Conservation (phyloP, 2,797 vertebrate genomes). For the Ptychadena robeensis region DNA sequence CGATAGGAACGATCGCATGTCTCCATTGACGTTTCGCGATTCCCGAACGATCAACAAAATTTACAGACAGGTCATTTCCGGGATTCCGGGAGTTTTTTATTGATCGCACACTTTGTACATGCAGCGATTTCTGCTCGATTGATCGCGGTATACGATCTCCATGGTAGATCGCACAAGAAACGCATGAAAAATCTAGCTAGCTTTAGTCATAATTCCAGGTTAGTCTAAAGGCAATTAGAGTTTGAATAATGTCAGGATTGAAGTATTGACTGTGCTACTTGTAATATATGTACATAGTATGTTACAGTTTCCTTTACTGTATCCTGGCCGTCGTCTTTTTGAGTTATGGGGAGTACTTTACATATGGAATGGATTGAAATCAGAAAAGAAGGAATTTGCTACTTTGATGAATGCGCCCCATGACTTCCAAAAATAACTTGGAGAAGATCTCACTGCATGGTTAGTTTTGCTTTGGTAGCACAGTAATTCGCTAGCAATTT, state of each 20-base stretch:
- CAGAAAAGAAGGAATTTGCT: not conserved
- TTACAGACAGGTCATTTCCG: too few species aligned
- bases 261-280: not conserved
- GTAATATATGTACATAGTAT: not conserved
- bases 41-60: too few species aligned
- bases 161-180: too few species aligned
- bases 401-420: not conserved
- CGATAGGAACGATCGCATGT: too few species aligned
- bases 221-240: not conserved
- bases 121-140: too few species aligned
- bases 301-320: not conserved
- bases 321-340: too few species aligned
- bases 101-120: too few species aligned
- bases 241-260: not conserved
- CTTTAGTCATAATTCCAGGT: not conserved
- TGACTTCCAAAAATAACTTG: not conserved
- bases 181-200: too few species aligned
- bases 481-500: slow-evolving; percentile 42
- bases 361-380: not conserved
- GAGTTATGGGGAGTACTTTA: not conserved
- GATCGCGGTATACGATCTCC: too few species aligned
- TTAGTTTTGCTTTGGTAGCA: slow-evolving; percentile 2
- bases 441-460: not conserved
- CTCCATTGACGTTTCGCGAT: too few species aligned
- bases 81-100: too few species aligned